A percentile compares a stretch with the other conserved stretches of the same genome.
These are phyloP conservation scores for Pseudochirops corinnae DNA, from an alignment of 2,797 vertebrate genomes.

Conservation along the genomic window DNA sequence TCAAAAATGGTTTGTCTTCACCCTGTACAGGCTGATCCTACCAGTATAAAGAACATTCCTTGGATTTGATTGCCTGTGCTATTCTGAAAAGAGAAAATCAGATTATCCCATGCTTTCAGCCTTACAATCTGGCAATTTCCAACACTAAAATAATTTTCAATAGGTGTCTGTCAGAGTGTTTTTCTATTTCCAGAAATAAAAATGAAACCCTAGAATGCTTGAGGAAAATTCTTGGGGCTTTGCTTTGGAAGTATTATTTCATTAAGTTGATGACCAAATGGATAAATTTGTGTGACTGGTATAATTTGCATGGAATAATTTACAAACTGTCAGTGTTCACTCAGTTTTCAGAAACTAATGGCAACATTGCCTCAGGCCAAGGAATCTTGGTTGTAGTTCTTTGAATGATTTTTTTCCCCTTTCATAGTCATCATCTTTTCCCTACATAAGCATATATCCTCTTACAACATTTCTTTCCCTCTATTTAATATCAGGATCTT, in stretches of 20 bases:
- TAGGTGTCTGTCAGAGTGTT: constrained; percentile 11
- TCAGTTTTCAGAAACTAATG: constrained; percentile 44
- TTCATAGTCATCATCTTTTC: neutral
- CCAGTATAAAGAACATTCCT: neutral
- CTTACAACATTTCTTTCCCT: constrained; percentile 23
- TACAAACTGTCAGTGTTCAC: constrained; percentile 21
- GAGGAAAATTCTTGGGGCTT: constrained; percentile 25
- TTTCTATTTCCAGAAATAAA: constrained; percentile 44
- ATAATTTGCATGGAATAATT: constrained; percentile 3
- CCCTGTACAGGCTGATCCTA: neutral
- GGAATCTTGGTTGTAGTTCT: neutral
- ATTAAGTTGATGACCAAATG: constrained; percentile 10
- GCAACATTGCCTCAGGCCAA: constrained; percentile 8
- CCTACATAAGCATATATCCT: neutral
- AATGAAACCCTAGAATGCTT: neutral
- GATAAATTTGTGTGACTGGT: neutral
- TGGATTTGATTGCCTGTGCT: neutral
- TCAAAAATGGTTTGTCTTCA: neutral
- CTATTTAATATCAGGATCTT: constrained; percentile 51
- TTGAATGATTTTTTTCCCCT: neutral
- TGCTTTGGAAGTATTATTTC: constrained; percentile 36
- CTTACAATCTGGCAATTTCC: constrained; percentile 20
- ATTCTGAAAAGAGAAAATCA: constrained; percentile 35
- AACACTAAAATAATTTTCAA: constrained; percentile 28
- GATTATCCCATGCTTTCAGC: neutral